A percentile compares a stretch with the other conserved stretches of the same genome.
Evolutionary conservation across 2,113 vertebrate genomes (phyloP).

Genomic region (Brachirus orientalis): DNA sequence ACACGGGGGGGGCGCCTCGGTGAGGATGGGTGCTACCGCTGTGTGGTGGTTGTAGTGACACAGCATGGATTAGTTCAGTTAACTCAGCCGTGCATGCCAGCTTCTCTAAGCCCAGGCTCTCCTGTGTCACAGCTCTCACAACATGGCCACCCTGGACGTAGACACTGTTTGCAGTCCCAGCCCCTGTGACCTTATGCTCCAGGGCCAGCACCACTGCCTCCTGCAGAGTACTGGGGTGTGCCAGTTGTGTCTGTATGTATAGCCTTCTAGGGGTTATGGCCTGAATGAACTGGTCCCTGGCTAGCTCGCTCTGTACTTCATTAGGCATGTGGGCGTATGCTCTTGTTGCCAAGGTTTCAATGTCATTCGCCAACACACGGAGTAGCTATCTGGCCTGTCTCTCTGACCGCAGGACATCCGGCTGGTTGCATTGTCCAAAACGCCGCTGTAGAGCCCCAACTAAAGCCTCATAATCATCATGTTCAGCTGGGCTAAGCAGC

Average conservation of each 20-base stretch:
- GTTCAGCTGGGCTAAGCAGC: too few species aligned
- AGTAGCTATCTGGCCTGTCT: too few species aligned
- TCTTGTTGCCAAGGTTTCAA: neutral
- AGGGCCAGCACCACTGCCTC: neutral
- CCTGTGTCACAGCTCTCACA: neutral
- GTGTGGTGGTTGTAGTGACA: too few species aligned
- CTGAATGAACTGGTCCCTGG: constrained; percentile 9
- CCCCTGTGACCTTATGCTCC: neutral
- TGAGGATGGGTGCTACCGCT: too few species aligned
- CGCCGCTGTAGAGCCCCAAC: too few species aligned
- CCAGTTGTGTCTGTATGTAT: neutral
- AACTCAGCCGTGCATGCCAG: neutral
- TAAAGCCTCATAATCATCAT: too few species aligned
- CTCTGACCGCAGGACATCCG: too few species aligned
- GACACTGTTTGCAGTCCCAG: too few species aligned
- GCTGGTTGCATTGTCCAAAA: too few species aligned
- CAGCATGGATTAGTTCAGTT: too few species aligned
- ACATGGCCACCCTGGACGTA: too few species aligned
- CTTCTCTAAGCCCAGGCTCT: neutral
- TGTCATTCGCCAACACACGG: neutral
- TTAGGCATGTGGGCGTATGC: neutral
- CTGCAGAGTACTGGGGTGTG: neutral
- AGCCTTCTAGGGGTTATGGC: neutral
- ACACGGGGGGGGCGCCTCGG: too few species aligned
- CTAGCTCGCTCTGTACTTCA: neutral